Base-by-base conservation (phyloP, 1,140 invertebrate species). In the Drosophila punjabiensis region DNA sequence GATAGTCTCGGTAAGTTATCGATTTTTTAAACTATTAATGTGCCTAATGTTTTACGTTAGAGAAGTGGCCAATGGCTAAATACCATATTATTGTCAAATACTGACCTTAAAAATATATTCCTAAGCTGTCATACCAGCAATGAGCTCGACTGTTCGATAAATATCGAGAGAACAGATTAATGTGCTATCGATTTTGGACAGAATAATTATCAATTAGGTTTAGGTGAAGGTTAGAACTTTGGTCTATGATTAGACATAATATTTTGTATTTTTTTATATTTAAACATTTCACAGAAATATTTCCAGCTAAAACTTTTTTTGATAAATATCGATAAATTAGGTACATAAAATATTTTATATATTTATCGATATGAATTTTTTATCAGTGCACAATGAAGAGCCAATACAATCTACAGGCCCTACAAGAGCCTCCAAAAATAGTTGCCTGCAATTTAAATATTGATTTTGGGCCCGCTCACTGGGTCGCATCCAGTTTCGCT, bases 401-500 rank as follows among this genome's bases (percentile, higher is more conserved):
- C 55, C 48, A 73, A 52, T 64, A 52, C 59, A 77, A 55, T 62
- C 35, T 74, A 28, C n/a, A 33, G 64, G 11, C 35, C 62, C 32
- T 37, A 32, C 39, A 18, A 39, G 37, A 28, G 43, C 68, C 53
- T 60, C 50, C 48, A 53, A 68, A 84, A 67, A 83, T 76, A 76
- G 71, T 79, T 85, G 79, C 74, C 55, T 77, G 59, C 53, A 86
- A 75, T 85, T 86, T 86, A 82, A 85, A 85, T 85, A 85, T 85
- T 85, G 82, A 85, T 85, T 85, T 82, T 85, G 16, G 20, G 58
- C 61, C 48, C 61, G 64, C 39, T 47, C 43, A 28, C 55, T 71
- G 68, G 68, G 68, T 39, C 58, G 30, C 60, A 59, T 62, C 58
- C 65, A 71, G 68, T 69, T 58, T 56, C 45, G 65, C 65, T 69